Evolutionary conservation across 2,113 vertebrate genomes (phyloP), one percentile per base, ranked within the genome.

Genomic region (Takifugu bimaculatus): DNA sequence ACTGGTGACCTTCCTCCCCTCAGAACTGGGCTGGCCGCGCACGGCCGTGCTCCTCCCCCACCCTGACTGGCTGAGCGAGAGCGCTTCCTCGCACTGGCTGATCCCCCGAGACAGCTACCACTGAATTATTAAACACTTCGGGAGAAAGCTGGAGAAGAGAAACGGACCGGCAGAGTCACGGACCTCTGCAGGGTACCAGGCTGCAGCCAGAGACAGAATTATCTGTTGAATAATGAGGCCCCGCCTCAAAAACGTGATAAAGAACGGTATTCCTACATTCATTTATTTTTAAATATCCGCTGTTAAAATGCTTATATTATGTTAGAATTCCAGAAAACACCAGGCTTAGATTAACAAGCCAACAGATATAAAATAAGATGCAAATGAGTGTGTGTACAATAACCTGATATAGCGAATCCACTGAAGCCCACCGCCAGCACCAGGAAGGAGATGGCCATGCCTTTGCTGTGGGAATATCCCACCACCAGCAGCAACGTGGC

Each of bases 401-500:
- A 86, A 97, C 97, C 97, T 87, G 97, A 98, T 92, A 99, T 99
- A 74, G 97, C 97, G 62, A 98, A 99, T 80, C 97, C 97, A 63
- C 97, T 99, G 78, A 99, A 99, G 43, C 96, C 97, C 50, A 99
- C 96, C 32, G 96, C 97, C 69, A 99, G 92, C 58, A 99, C 95
- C 70, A 99, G 87, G 86, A 99, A 99, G 4, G 97, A 97, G 82
- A 98, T 98, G 3, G 97, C 96, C 65, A 98, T 83, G 42, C 95
- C 95, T 92, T 95, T 96, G 65, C 93, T 97, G 75, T 98, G 95
- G 71, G 96, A 98, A 82, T 96, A 98, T 55, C 97, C 97, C 3
- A 99, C 97, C 29, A 98, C 94, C 1, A 99, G 91, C 67, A 99
- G 94, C 66, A 99, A 82, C 0, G 96, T 98, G 57, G 97, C 97